These are phyloP conservation scores for human DNA, from an alignment of 2,113 vertebrate species.

Conservation along the genomic window DNA sequence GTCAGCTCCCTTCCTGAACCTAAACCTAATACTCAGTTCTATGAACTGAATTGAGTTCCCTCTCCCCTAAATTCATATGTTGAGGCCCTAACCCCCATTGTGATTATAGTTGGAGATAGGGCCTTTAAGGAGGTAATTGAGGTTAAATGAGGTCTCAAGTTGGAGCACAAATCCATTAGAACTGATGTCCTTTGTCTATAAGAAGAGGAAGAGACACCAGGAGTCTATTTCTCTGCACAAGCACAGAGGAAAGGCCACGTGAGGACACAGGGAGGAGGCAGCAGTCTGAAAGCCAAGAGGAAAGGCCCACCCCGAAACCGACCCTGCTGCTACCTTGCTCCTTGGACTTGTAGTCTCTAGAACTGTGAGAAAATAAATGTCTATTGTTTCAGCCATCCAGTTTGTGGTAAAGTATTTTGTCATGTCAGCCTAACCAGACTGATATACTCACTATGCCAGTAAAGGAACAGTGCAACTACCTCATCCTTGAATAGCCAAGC, in stretches of 20 bases:
- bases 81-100: not conserved
- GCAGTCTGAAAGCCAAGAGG: not conserved
- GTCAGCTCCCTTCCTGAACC: not conserved
- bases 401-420: not conserved
- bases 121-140: not conserved
- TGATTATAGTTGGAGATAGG: not conserved
- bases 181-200: not conserved
- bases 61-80: not conserved
- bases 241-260: not conserved
- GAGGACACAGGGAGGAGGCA: not conserved
- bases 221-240: not conserved
- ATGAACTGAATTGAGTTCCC: not conserved
- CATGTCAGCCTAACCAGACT: not conserved
- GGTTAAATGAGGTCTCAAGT: not conserved
- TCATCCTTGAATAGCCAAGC: not conserved
- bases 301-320: not conserved
- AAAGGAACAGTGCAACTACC: not conserved
- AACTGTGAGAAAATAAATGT: not conserved
- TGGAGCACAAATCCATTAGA: not conserved
- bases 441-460: not conserved
- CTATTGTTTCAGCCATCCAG: not conserved
- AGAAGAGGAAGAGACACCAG: not conserved
- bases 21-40: not conserved
- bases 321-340: not conserved
- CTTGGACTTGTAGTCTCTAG: not conserved